These are phyloP conservation scores for Alectoris magna DNA, from an alignment of 2,797 vertebrate species.

Conservation along the genomic window DNA sequence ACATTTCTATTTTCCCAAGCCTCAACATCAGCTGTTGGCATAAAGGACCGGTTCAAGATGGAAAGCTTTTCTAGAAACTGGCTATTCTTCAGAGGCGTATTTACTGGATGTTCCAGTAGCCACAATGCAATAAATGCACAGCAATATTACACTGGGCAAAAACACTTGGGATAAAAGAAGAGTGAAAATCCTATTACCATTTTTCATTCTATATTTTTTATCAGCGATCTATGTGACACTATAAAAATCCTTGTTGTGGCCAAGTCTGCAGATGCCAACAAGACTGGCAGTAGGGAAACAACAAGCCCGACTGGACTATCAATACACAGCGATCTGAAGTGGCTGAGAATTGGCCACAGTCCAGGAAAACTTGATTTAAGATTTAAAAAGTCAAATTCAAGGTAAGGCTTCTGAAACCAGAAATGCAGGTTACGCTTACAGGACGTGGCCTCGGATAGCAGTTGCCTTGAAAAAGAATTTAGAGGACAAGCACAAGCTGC, in stretches of 20 bases:
- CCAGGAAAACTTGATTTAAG: not conserved
- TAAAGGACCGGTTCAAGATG: not conserved
- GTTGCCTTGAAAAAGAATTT: not conserved
- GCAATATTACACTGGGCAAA: not conserved
- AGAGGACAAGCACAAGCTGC: not conserved
- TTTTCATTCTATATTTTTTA: constrained; percentile 28
- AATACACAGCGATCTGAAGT: not conserved
- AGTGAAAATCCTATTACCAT: not conserved
- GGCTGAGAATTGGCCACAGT: not conserved
- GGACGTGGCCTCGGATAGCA: not conserved
- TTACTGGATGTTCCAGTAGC: constrained; percentile 12
- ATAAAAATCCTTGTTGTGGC: not conserved
- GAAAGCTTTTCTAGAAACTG: constrained; percentile 5
- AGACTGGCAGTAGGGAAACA: not conserved
- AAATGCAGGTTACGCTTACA: not conserved
- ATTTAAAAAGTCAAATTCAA: not conserved
- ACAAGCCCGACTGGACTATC: not conserved
- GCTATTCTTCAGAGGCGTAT: constrained; percentile 15
- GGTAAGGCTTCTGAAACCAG: constrained; percentile 23
- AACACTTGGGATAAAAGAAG: not conserved
- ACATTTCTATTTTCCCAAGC: not conserved
- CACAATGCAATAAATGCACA: not conserved
- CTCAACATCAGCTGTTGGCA: not conserved
- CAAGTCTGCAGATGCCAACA: not conserved
- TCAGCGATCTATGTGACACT: not conserved